Evolutionary conservation across 2,797 vertebrate genomes (phyloP).

Genomic region (Sorex maritimensis): DNA sequence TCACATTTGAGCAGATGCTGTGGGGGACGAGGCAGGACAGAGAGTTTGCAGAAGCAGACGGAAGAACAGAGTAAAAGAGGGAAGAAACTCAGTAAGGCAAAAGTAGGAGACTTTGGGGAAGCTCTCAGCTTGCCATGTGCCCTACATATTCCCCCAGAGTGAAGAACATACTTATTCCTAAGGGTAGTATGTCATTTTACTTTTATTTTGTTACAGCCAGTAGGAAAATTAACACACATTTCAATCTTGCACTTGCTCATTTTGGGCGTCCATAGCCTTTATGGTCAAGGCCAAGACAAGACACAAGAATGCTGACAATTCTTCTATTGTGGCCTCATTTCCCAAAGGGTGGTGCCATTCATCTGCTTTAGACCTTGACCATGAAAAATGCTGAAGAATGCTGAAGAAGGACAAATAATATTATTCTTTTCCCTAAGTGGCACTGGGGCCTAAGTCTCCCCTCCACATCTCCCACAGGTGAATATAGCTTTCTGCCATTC

Average conservation of each 20-base stretch:
- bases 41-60: constrained; percentile 82
- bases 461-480: not conserved
- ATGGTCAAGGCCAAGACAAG: constrained; percentile 62
- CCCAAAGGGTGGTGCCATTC: constrained; percentile 47
- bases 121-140: constrained; percentile 73
- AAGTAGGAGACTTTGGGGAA: constrained; percentile 70
- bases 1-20: constrained; percentile 81
- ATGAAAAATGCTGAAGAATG: not conserved
- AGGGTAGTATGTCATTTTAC: not conserved
- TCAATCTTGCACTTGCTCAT: constrained; percentile 39
- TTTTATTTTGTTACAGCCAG: constrained; percentile 41
- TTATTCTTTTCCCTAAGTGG: constrained; percentile 5
- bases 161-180: constrained; percentile 53
- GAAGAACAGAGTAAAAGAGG: constrained; percentile 69
- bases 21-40: constrained; percentile 79
- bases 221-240: constrained; percentile 53
- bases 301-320: not conserved
- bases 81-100: constrained; percentile 61
- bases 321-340: constrained; percentile 23
- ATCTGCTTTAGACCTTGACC: constrained; percentile 48
- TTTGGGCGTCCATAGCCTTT: constrained; percentile 14
- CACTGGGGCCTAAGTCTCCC: not conserved
- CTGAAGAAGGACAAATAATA: not conserved
- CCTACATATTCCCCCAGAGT: constrained; percentile 55
- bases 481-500: constrained; percentile 29